These are phyloP conservation scores for Ganaspis brasiliensis DNA, from an alignment of 2,888 invertebrate genomes.

Conservation along the genomic window DNA sequence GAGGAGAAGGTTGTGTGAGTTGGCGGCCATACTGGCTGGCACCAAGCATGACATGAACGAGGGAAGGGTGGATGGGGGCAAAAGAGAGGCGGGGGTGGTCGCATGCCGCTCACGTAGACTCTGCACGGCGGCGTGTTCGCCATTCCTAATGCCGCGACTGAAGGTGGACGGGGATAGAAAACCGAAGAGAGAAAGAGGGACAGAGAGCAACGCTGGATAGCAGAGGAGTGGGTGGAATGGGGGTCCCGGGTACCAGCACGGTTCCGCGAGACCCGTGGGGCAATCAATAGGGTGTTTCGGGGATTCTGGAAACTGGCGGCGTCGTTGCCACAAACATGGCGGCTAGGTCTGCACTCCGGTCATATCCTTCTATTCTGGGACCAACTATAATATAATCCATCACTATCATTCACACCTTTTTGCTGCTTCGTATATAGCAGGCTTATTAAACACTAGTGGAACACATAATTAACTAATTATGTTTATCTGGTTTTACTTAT, in stretches of 20 bases:
- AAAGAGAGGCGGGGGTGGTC: conserved; percentile 75
- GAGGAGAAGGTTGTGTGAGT: conserved; percentile 72
- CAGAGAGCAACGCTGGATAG: conserved; percentile 59
- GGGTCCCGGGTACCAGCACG: conserved; percentile 73
- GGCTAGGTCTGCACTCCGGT: conserved; percentile 68
- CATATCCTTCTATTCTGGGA: conserved; percentile 55
- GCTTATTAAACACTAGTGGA: too few relatives aligned
- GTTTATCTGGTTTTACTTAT: neutral
- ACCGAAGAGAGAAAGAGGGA: conserved; percentile 58
- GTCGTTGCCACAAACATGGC: conserved; percentile 81
- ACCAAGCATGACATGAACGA: conserved; percentile 73
- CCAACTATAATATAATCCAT: conserved; percentile 2
- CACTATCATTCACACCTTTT: neutral
- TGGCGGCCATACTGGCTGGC: conserved; percentile 79
- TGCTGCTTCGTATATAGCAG: neutral
- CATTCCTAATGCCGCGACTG: conserved; percentile 82
- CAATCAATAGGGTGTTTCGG: conserved; percentile 83
- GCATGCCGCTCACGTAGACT: conserved; percentile 84
- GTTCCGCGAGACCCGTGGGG: conserved; percentile 75
- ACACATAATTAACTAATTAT: too few relatives aligned
- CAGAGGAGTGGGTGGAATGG: conserved; percentile 64
- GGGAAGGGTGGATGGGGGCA: conserved; percentile 65
- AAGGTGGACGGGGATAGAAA: conserved; percentile 70
- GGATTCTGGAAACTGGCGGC: conserved; percentile 78
- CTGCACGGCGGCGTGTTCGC: conserved; percentile 84